Conservation (phyloP, 2,113 vertebrate genomes). For the Indicator maculatus region DNA sequence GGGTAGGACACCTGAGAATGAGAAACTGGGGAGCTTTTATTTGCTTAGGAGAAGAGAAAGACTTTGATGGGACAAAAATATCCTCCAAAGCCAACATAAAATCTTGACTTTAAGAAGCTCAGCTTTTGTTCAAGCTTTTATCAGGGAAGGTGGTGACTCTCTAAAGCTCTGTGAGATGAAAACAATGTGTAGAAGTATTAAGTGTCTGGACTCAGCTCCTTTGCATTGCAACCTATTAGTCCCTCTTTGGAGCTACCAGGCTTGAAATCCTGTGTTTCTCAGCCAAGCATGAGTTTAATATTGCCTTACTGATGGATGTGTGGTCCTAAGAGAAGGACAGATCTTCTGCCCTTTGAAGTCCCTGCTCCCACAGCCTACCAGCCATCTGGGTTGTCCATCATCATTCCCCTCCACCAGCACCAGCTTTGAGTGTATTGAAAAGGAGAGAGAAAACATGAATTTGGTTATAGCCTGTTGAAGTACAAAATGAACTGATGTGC, state of each 20-base stretch:
- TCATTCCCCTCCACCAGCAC: background rate
- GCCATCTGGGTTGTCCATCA: fast-evolving
- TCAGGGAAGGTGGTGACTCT: background rate
- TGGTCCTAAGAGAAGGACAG: background rate
- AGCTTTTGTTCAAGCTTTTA: background rate
- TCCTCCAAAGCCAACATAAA: background rate
- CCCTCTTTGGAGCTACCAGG: background rate
- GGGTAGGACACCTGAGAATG: background rate
- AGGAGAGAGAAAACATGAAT: background rate
- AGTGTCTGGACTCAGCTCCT: background rate
- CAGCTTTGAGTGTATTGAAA: background rate
- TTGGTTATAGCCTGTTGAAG: background rate
- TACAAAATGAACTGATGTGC: background rate
- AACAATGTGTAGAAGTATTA: background rate
- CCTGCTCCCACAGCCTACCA: background rate
- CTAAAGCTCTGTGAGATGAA: background rate
- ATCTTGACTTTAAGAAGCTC: background rate
- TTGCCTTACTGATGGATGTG: background rate
- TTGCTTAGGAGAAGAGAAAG: background rate
- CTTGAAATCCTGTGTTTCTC: background rate
- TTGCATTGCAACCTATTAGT: fast-evolving
- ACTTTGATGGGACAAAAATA: background rate
- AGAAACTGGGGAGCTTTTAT: background rate
- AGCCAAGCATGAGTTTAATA: background rate
- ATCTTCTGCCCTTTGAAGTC: background rate